These are phyloP conservation scores for Mylabris sibirica DNA, from an alignment of 2,888 invertebrate species.

Conservation along the genomic window DNA sequence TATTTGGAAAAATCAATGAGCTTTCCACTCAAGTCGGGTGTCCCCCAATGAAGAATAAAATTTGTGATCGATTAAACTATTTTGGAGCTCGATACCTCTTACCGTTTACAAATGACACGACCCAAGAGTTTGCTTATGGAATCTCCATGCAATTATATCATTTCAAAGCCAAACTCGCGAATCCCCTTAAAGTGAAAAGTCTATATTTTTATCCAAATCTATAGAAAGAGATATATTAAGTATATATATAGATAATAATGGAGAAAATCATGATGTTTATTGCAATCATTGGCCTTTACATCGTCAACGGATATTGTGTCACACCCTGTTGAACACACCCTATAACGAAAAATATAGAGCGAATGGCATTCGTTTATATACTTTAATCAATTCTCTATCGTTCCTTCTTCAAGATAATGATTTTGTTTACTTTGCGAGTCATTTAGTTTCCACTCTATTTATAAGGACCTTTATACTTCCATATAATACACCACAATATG, in stretches of 20 bases:
- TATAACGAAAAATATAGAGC: neutral
- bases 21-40: too few relatives aligned
- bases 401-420: neutral
- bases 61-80: too few relatives aligned
- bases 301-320: constrained; percentile 7
- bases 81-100: too few relatives aligned
- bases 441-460: neutral
- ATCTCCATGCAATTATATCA: too few relatives aligned
- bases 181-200: too few relatives aligned
- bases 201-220: too few relatives aligned
- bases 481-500: neutral
- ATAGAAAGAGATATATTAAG: neutral
- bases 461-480: neutral
- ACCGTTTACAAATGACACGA: too few relatives aligned
- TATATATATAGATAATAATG: neutral
- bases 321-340: constrained; percentile 10
- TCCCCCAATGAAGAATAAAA: too few relatives aligned
- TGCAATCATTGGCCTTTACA: constrained; percentile 8
- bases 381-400: neutral
- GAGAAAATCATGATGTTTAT: neutral
- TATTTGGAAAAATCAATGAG: too few relatives aligned
- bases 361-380: neutral
- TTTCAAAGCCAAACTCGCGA: too few relatives aligned
- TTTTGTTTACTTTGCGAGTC: neutral
- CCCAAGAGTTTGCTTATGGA: too few relatives aligned